Percentiles rank a stretch among this genome's conserved stretches.
These are phyloP conservation scores for Bombus impatiens DNA, from an alignment of 1,140 invertebrate genomes.

Conservation along the genomic window DNA sequence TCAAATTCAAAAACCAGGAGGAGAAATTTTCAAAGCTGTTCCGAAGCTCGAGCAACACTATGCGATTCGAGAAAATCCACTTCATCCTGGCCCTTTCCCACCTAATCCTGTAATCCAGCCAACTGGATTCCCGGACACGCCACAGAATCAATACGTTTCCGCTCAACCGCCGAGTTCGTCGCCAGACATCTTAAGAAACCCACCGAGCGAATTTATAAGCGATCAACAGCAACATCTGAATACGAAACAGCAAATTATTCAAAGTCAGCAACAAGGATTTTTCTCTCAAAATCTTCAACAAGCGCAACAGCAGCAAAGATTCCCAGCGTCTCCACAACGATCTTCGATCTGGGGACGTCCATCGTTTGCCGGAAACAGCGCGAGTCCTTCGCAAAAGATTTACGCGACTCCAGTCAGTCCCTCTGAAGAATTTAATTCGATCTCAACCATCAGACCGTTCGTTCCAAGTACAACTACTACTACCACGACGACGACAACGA, in stretches of 20 bases:
- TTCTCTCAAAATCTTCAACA: conserved; percentile 68
- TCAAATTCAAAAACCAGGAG: conserved; percentile 83
- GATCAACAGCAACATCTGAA: conserved; percentile 69
- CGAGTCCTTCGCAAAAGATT: conserved; percentile 73
- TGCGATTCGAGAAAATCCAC: conserved; percentile 79
- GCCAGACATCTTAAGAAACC: conserved; percentile 39
- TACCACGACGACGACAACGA: conserved; percentile 61
- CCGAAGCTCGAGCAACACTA: conserved; percentile 90
- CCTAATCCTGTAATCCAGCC: conserved; percentile 67
- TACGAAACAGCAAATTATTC: conserved; percentile 67
- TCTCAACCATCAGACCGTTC: conserved; percentile 55
- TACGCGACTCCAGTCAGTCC: conserved; percentile 76
- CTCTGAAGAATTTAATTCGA: conserved; percentile 54
- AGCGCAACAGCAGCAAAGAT: conserved; percentile 36
- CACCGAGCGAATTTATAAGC: conserved; percentile 51
- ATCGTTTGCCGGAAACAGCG: conserved; percentile 53
- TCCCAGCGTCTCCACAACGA: conserved; percentile 26
- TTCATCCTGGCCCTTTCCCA: conserved; percentile 79
- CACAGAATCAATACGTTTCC: conserved; percentile 64
- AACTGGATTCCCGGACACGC: conserved; percentile 53
- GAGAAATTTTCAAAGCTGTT: conserved; percentile 88
- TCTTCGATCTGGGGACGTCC: conserved; percentile 75
- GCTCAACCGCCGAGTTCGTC: conserved; percentile 70
- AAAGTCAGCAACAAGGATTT: conserved; percentile 71
- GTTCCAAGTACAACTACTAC: conserved; percentile 53